Conservation (phyloP, 2,113 vertebrate species). For the Sander vitreus region DNA sequence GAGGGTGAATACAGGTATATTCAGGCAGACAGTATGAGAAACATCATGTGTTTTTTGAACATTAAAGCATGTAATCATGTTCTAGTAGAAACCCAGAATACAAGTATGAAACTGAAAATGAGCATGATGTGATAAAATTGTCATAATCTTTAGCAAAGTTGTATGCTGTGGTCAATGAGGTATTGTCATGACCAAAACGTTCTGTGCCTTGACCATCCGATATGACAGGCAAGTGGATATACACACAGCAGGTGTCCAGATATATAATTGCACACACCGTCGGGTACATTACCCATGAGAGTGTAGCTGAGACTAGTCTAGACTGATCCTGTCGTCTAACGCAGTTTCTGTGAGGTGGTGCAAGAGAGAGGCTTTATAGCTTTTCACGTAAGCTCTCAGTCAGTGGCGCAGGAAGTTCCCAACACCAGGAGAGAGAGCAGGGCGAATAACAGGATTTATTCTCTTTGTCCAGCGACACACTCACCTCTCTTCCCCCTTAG, state of each 20-base stretch:
- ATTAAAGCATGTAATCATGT: no score
- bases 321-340: background rate
- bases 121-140: background rate
- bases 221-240: background rate
- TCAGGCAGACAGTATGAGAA: no score
- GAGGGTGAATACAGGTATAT: no score
- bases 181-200: background rate
- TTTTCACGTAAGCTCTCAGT: constrained; percentile 39
- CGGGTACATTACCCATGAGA: background rate
- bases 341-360: constrained; percentile 9
- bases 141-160: constrained; percentile 7
- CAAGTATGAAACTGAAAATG: no score
- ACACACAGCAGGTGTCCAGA: constrained; percentile 9
- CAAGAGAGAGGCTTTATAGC: constrained; percentile 17
- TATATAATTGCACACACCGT: background rate
- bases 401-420: constrained; percentile 66
- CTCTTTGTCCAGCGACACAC: constrained; percentile 72
- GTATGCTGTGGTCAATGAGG: background rate
- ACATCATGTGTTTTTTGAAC: no score
- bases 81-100: no score
- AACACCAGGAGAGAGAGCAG: constrained; percentile 58
- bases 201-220: background rate
- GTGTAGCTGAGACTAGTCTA: background rate
- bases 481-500: constrained; percentile 54
- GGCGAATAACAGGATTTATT: constrained; percentile 78